phyloP scores from a whole-genome alignment of 2,888 invertebrate species.

The Drosophila sordidula region DNA sequence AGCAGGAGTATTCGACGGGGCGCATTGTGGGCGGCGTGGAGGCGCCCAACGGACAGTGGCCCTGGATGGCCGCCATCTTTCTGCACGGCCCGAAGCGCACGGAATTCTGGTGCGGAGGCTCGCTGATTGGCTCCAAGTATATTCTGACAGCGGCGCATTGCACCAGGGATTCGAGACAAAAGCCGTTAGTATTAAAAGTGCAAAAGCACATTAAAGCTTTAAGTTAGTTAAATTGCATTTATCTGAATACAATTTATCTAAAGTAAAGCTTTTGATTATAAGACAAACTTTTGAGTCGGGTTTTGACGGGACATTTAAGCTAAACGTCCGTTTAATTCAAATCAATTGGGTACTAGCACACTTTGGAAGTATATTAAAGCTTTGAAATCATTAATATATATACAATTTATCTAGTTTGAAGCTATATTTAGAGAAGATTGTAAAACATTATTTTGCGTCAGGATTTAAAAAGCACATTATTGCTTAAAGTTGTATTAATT shows the following conservation, averaged over 20 bases:
- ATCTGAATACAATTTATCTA: not conserved
- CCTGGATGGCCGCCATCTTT: constrained; percentile 98
- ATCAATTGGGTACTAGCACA: no score
- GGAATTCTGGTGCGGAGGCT: constrained; percentile 98
- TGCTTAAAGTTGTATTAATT: no score
- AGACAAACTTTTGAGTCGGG: not conserved
- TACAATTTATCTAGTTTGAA: no score
- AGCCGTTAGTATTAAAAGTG: constrained; percentile 88
- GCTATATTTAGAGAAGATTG: no score
- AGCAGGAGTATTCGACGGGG: constrained; percentile 92
- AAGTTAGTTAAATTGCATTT: not conserved
- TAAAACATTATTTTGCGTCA: no score
- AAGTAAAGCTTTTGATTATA: not conserved
- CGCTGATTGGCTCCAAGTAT: constrained; percentile 92
- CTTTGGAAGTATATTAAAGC: no score
- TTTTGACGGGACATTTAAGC: not conserved
- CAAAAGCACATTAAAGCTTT: not conserved
- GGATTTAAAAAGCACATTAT: no score
- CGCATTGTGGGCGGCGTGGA: constrained; percentile 96
- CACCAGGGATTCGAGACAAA: constrained; percentile 94
- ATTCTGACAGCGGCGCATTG: constrained; percentile 96
- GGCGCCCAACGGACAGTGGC: constrained; percentile 94
- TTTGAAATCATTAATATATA: no score
- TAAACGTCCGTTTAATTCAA: not conserved
- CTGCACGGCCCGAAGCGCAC: constrained; percentile 93